Percentiles rank a stretch among this genome's conserved stretches.
phyloP scores from a whole-genome alignment of 2,797 vertebrate species.

The Aselliscus stoliczkanus region DNA sequence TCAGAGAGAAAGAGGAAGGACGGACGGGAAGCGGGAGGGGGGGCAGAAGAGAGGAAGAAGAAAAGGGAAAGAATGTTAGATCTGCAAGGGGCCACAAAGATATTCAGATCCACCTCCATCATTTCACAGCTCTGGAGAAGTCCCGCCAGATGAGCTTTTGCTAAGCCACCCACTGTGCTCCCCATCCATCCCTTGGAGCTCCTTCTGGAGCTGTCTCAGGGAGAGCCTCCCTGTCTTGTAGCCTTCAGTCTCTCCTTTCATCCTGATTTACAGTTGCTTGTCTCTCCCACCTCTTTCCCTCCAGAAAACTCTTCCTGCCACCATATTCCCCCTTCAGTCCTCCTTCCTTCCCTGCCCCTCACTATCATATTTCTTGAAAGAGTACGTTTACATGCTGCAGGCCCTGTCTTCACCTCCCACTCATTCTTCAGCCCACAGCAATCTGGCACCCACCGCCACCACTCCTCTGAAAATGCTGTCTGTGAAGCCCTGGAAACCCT shows the following conservation, averaged over 20 bases:
- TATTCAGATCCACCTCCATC: neutral
- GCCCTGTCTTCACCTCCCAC: slow-evolving; percentile 38
- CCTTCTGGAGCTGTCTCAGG: neutral
- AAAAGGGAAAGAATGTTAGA: neutral
- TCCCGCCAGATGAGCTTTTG: neutral
- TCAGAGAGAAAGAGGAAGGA: neutral
- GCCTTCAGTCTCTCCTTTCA: neutral
- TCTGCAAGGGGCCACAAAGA: neutral
- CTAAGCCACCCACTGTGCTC: neutral
- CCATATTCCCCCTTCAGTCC: neutral
- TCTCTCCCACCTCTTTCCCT: neutral
- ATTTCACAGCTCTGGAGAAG: neutral
- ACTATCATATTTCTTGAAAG: slow-evolving; percentile 52
- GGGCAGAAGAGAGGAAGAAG: neutral
- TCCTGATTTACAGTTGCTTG: neutral
- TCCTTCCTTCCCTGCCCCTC: neutral
- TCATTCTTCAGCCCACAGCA: neutral
- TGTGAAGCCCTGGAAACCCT: neutral
- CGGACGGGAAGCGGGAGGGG: neutral
- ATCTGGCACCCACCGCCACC: slow-evolving; percentile 25
- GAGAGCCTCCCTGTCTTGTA: neutral
- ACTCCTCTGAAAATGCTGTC: neutral
- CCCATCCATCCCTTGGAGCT: neutral
- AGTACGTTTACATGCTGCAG: slow-evolving; percentile 20
- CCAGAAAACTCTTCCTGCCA: neutral